Evolutionary conservation across 2,888 invertebrate species (phyloP), one percentile per base, ranked within the genome.

Genomic region (Micoletzkya japonica): DNA sequence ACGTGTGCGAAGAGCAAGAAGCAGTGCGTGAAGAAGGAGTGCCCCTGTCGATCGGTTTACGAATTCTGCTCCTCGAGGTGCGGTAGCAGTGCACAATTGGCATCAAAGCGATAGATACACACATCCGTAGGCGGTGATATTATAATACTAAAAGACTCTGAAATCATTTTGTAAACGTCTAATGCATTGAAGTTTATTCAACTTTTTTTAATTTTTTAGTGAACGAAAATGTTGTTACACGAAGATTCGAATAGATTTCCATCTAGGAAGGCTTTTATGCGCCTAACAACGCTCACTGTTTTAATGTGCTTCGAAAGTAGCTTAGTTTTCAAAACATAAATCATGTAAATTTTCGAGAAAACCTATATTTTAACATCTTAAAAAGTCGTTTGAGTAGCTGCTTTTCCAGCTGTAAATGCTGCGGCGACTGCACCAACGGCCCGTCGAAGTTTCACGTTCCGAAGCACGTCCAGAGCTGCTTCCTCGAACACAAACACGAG

Each of bases 21-120:
- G 72, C 85, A 85, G 72, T 85, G 85, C 64, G 81, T 82, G 52
- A 85, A 84, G 73, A 83, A 85, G 69, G 85, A 85, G 66, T 85
- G 85, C 63, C 82, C 84, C n/a, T 85, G 85, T 61, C 75, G 85
- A 44, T 75, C 77, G 2, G 78, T 84, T 50, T 85, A 84, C 72
- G 85, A 85, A 64, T 85, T 85, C 72, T 85, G 85, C 72, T 81
- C 84, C 32, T 75, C 79, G 44, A 76, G 71, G 81, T 81, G 59
- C 57, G 68, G 6, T 28, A 17, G 28, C 32, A 14, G 26, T 24
- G n/a, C 39, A 39, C 44, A 52, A 32, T n/a, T n/a, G n/a, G n/a
- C n/a, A n/a, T n/a, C n/a, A n/a, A n/a, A n/a, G n/a, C n/a, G n/a
- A n/a, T n/a, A n/a, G n/a, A n/a, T n/a, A n/a, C n/a, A n/a, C n/a